Percentiles rank a stretch among this genome's conserved stretches.
Evolutionary conservation across 2,888 invertebrate species (phyloP).

Genomic region (Amblyjoppa fuscipennis): DNA sequence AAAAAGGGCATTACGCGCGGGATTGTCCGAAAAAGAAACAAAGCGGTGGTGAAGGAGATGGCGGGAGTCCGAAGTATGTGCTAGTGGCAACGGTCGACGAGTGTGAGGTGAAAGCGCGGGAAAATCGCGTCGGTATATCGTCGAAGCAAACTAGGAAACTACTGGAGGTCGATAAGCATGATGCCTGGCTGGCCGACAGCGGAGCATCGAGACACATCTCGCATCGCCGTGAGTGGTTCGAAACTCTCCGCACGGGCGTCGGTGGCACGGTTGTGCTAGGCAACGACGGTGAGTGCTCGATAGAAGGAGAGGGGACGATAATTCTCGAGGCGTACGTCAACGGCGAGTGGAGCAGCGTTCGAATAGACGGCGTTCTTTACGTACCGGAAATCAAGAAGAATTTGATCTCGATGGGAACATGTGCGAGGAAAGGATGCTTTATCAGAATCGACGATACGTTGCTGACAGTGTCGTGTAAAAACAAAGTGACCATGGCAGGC

Average conservation of each 20-base stretch:
- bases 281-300: conserved; percentile 18
- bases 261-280: conserved; percentile 39
- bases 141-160: conserved; percentile 12
- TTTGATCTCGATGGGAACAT: conserved; percentile 45
- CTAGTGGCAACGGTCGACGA: conserved; percentile 24
- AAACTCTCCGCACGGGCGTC: conserved; percentile 34
- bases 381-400: conserved; percentile 56
- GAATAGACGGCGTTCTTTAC: conserved; percentile 33
- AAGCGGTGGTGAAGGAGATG: conserved; percentile 4
- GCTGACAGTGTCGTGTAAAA: conserved; percentile 35
- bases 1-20: conserved; percentile 51
- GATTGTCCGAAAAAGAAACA: conserved; percentile 7
- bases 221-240: conserved; percentile 28
- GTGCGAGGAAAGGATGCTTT: conserved; percentile 21
- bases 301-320: conserved; percentile 30
- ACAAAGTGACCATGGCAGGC: conserved; percentile 34
- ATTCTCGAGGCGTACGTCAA: conserved; percentile 7
- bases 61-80: not conserved
- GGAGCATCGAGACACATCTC: conserved; percentile 16
- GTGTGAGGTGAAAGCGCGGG: not conserved
- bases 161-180: conserved; percentile 28
- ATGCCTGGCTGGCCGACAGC: conserved; percentile 39
- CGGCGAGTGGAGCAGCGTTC: conserved; percentile 28
- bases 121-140: conserved; percentile 26
- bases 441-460: conserved; percentile 15